A percentile compares a stretch with the other conserved stretches of the same genome.
phyloP scores from a whole-genome alignment of 2,113 vertebrate species.

The Dinomys branickii region DNA sequence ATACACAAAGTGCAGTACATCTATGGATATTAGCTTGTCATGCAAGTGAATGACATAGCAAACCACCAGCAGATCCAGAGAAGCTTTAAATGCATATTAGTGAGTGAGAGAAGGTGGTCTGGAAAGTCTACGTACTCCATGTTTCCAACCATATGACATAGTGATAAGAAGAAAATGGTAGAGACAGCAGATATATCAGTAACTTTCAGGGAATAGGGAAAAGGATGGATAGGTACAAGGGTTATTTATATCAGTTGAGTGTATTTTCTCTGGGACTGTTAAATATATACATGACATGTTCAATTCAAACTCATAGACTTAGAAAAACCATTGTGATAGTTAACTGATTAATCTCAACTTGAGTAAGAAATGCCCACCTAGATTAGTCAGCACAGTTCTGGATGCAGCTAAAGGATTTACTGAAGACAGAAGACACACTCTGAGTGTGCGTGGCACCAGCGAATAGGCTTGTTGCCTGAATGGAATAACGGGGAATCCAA shows the following conservation, averaged over 20 bases:
- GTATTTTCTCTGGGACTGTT: neutral
- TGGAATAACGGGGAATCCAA: neutral
- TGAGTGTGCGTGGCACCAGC: neutral
- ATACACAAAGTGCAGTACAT: neutral
- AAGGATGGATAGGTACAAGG: neutral
- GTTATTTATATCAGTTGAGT: neutral
- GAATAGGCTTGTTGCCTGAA: neutral
- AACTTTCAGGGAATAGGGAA: accelerated
- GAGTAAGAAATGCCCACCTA: neutral
- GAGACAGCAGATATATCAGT: neutral
- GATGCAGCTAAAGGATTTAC: neutral
- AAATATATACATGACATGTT: neutral
- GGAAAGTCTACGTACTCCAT: neutral
- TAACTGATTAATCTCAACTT: neutral
- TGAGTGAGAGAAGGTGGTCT: neutral
- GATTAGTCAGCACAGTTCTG: neutral
- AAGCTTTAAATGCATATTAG: neutral
- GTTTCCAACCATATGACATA: neutral
- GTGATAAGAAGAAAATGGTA: neutral
- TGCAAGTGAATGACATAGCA: neutral
- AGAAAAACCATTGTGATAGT: neutral
- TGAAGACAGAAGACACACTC: neutral
- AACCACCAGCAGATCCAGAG: neutral
- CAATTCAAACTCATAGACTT: neutral
- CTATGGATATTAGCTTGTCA: neutral